A percentile compares a stretch with the other conserved stretches of the same genome.
These are phyloP conservation scores for Amphipoea lucens DNA, from an alignment of 2,888 invertebrate species.

Conservation along the genomic window DNA sequence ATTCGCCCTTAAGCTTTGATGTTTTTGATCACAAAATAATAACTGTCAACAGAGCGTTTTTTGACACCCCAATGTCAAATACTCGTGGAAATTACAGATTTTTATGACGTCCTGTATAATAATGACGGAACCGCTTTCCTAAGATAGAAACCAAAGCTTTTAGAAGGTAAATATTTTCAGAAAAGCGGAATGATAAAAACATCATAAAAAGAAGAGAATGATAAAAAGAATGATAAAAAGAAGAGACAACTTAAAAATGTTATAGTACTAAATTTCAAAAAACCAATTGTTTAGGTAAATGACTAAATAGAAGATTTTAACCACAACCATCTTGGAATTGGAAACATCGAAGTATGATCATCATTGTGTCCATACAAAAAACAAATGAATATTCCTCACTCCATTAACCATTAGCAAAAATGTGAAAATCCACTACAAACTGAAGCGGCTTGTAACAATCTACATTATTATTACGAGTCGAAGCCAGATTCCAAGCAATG, in stretches of 20 bases:
- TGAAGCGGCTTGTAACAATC: constrained; percentile 14
- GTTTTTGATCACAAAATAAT: too few species aligned
- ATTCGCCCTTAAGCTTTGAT: neutral
- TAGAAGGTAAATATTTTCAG: too few species aligned
- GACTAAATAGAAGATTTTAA: neutral
- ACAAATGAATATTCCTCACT: neutral
- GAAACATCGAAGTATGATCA: neutral
- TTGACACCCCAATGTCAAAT: too few species aligned
- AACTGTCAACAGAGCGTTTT: too few species aligned
- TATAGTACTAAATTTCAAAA: too few species aligned
- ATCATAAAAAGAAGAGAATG: too few species aligned
- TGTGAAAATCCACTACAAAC: constrained; percentile 8
- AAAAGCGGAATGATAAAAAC: neutral
- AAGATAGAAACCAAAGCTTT: too few species aligned
- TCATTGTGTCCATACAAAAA: neutral
- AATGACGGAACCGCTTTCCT: too few species aligned
- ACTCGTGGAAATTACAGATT: too few species aligned
- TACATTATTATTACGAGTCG: constrained; percentile 33
- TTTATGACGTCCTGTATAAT: too few species aligned
- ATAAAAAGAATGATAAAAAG: constrained; percentile 1
- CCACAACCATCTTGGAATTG: neutral
- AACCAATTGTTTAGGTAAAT: neutral
- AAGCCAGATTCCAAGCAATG: constrained; percentile 49
- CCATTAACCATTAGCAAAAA: constrained; percentile 7
- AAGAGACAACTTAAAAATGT: neutral